phyloP scores from a whole-genome alignment of 1,140 invertebrate genomes.

The Bombus picipes region DNA sequence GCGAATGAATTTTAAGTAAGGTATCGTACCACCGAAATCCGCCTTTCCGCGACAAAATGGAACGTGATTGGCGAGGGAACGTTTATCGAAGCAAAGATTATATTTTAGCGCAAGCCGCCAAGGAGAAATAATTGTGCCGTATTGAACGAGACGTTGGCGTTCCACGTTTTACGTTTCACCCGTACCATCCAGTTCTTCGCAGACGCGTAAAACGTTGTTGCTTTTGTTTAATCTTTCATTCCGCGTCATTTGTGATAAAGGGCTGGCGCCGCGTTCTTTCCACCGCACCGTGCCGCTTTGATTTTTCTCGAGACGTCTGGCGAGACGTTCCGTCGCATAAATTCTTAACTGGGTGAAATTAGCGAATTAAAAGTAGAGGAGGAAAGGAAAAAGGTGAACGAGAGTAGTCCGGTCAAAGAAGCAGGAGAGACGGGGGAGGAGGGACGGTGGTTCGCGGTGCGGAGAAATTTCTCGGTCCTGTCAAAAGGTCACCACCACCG shows the following conservation, averaged over 20 bases:
- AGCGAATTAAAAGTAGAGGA: constrained; percentile 80
- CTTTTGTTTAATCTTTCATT: constrained; percentile 81
- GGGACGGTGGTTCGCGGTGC: neutral
- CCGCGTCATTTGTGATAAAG: constrained; percentile 79
- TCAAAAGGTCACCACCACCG: constrained; percentile 24
- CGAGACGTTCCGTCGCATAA: constrained; percentile 78
- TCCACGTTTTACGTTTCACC: neutral
- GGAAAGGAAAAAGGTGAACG: constrained; percentile 57
- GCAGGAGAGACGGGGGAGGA: neutral
- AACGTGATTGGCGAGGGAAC: neutral
- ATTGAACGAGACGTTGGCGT: neutral
- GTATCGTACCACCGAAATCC: constrained; percentile 23
- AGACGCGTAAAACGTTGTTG: constrained; percentile 38
- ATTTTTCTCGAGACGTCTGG: constrained; percentile 81
- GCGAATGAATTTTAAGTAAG: constrained; percentile 52
- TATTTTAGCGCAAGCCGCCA: neutral
- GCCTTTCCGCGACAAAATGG: neutral
- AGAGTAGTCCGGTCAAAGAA: constrained; percentile 36
- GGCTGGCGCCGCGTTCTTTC: constrained; percentile 63
- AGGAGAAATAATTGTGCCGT: neutral
- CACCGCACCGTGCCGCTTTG: constrained; percentile 76
- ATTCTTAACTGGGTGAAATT: constrained; percentile 82
- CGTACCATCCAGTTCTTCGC: constrained; percentile 25
- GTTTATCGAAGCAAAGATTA: neutral
- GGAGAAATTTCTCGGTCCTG: constrained; percentile 5